A percentile compares a stretch with the other conserved stretches of the same genome.
phyloP scores from a whole-genome alignment of 1,140 invertebrate species.

The Ylistrum balloti region DNA sequence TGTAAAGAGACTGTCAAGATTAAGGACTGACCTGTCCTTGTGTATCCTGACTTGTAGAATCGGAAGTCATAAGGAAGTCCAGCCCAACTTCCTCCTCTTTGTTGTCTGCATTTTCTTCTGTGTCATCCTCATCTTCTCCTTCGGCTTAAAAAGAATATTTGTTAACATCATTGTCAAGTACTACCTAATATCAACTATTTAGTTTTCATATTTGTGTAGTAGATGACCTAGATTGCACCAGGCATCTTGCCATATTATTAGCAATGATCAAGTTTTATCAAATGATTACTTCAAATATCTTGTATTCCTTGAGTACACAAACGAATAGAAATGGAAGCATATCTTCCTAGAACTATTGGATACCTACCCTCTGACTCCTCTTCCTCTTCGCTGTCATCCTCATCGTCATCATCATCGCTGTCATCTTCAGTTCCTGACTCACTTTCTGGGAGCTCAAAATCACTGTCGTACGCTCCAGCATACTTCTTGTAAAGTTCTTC shows the following conservation, averaged over 20 bases:
- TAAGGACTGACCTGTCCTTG: not conserved
- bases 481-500: constrained; percentile 91
- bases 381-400: constrained; percentile 63
- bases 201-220: no score
- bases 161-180: no score
- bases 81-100: constrained; percentile 77
- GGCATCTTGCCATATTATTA: no score
- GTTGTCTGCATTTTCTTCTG: constrained; percentile 79
- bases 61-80: constrained; percentile 79
- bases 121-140: constrained; percentile 72
- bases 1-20: not conserved
- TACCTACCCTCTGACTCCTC: constrained; percentile 49
- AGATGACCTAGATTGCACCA: no score
- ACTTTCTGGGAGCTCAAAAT: constrained; percentile 76
- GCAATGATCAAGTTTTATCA: no score
- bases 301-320: no score
- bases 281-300: no score
- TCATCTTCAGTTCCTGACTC: constrained; percentile 77
- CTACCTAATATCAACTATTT: no score
- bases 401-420: constrained; percentile 68
- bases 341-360: no score
- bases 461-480: constrained; percentile 79
- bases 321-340: no score
- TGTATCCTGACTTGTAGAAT: constrained; percentile 4
- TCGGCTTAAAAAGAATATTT: constrained; percentile 57